Percentiles rank a stretch among this genome's conserved stretches.
phyloP scores from a whole-genome alignment of 2,888 invertebrate genomes.

The Drosophila merina region DNA sequence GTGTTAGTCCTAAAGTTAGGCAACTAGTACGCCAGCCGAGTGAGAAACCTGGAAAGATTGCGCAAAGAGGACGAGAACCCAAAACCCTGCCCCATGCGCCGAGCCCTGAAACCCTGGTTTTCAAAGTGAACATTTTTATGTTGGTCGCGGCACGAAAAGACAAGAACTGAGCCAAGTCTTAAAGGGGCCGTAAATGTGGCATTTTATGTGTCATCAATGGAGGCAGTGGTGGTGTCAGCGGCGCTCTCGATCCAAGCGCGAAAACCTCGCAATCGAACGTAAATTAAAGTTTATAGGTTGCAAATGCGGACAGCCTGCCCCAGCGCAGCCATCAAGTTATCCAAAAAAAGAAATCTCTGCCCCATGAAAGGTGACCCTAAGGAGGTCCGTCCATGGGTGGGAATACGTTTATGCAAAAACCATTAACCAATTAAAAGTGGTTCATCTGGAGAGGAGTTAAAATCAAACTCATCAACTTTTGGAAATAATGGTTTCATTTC shows the following conservation, averaged over 20 bases:
- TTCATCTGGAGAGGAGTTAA: neutral
- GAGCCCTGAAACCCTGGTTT: constrained; percentile 27
- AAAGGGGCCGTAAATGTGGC: constrained; percentile 70
- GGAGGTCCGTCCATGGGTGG: neutral
- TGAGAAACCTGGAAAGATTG: constrained; percentile 8
- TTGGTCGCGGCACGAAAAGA: constrained; percentile 35
- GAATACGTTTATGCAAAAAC: neutral
- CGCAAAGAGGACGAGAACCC: neutral
- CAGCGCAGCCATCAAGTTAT: constrained; percentile 34
- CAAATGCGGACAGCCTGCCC: constrained; percentile 29
- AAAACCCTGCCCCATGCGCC: neutral
- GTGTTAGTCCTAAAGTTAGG: constrained; percentile 23
- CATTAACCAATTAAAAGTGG: constrained; percentile 1
- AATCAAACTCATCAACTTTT: neutral
- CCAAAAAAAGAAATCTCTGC: constrained; percentile 19
- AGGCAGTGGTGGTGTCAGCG: constrained; percentile 20
- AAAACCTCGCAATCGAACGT: constrained; percentile 74
- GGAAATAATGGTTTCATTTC: no score
- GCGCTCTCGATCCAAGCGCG: constrained; percentile 45
- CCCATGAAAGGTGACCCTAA: constrained; percentile 39
- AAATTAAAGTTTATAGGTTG: constrained; percentile 73
- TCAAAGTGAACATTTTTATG: constrained; percentile 34
- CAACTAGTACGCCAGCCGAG: constrained; percentile 16
- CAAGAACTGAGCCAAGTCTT: constrained; percentile 46
- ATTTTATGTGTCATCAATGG: constrained; percentile 73